Evolutionary conservation across 2,797 vertebrate species (phyloP).

Genomic region (Girardinus metallicus): DNA sequence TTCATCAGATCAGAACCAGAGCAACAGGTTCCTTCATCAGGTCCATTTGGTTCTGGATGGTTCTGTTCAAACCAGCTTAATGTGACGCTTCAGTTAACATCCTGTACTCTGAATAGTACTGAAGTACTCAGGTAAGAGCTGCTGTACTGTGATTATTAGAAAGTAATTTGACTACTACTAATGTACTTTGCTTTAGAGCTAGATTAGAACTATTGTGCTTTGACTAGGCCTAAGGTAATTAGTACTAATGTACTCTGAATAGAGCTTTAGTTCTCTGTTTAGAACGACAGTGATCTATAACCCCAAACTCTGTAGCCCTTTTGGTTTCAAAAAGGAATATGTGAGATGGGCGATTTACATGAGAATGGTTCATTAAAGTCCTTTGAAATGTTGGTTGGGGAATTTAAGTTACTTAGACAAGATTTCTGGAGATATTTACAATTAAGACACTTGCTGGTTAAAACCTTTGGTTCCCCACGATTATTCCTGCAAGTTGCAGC

Average conservation of each 20-base stretch:
- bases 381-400: too few relatives aligned
- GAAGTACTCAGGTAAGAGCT: not conserved
- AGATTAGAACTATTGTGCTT: not conserved
- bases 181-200: not conserved
- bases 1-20: not conserved
- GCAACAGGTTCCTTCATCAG: not conserved
- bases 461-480: too few relatives aligned
- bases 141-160: not conserved
- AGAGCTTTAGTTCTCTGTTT: not conserved
- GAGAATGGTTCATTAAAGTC: too few relatives aligned
- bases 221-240: not conserved
- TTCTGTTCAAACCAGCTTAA: not conserved
- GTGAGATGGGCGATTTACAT: too few relatives aligned
- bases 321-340: too few relatives aligned
- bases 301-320: too few relatives aligned
- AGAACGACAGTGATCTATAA: not conserved
- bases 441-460: too few relatives aligned
- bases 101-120: not conserved
- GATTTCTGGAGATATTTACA: too few relatives aligned
- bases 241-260: not conserved
- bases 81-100: not conserved
- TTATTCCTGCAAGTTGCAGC: too few relatives aligned
- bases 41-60: not conserved
- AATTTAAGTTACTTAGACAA: too few relatives aligned
- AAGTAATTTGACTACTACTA: not conserved